Percentiles rank a stretch among this genome's conserved stretches.
Evolutionary conservation across 2,797 vertebrate genomes (phyloP).

Genomic region (Podarcis siculus): DNA sequence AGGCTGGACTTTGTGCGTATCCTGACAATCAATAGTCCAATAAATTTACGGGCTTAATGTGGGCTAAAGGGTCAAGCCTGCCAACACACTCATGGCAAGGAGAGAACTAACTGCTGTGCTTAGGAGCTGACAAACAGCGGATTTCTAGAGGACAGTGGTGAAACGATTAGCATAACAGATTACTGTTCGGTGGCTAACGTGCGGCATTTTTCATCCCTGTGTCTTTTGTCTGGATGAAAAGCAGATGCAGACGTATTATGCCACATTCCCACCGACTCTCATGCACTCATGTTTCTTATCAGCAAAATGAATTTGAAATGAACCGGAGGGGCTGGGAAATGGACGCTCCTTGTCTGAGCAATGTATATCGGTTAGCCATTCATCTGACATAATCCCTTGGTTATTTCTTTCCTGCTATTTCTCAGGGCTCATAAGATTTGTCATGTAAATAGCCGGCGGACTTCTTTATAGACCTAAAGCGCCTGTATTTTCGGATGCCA

Average conservation of each 20-base stretch:
- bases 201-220: slow-evolving; percentile 46
- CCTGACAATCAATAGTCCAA: slow-evolving; percentile 13
- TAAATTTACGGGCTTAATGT: neutral
- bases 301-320: slow-evolving; percentile 61
- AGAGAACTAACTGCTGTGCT: slow-evolving; percentile 22
- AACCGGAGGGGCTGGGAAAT: slow-evolving; percentile 29
- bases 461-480: slow-evolving; percentile 39
- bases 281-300: slow-evolving; percentile 48
- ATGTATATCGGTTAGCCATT: slow-evolving; percentile 42
- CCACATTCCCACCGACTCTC: slow-evolving; percentile 49
- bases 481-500: slow-evolving; percentile 53
- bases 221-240: slow-evolving; percentile 64
- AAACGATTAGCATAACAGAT: slow-evolving; percentile 53
- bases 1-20: slow-evolving; percentile 3
- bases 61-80: neutral
- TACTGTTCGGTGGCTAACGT: slow-evolving; percentile 40
- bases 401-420: slow-evolving; percentile 48
- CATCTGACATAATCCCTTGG: slow-evolving; percentile 41
- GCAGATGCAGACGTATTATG: slow-evolving; percentile 47
- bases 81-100: neutral
- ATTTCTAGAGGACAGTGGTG: slow-evolving; percentile 45
- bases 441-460: slow-evolving; percentile 21
- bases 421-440: slow-evolving; percentile 31
- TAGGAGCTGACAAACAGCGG: slow-evolving; percentile 29
- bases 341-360: slow-evolving; percentile 33